A percentile compares a stretch with the other conserved stretches of the same genome.
These are phyloP conservation scores for Trilocha varians DNA, from an alignment of 2,888 invertebrate genomes.

Conservation along the genomic window DNA sequence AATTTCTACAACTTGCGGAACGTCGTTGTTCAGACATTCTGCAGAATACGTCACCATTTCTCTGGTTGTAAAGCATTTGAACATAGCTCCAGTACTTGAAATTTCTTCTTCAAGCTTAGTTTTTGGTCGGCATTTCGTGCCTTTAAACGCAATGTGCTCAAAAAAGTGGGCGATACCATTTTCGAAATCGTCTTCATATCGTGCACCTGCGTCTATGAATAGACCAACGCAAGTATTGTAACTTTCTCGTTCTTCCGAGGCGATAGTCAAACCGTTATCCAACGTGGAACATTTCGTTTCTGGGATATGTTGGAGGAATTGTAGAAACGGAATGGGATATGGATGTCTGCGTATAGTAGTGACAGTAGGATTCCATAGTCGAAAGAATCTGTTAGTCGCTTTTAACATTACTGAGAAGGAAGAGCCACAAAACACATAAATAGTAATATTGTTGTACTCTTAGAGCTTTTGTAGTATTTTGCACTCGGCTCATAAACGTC, in stretches of 20 bases:
- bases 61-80: conserved; percentile 96
- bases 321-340: conserved; percentile 59
- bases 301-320: conserved; percentile 78
- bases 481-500: too few relatives aligned
- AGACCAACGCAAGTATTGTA: conserved; percentile 54
- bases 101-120: conserved; percentile 91
- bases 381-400: conserved; percentile 14
- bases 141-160: conserved; percentile 52
- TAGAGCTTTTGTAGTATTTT: too few relatives aligned
- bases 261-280: conserved; percentile 89
- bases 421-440: too few relatives aligned
- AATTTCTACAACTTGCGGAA: conserved; percentile 90
- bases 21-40: conserved; percentile 90
- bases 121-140: conserved; percentile 85
- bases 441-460: too few relatives aligned
- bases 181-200: conserved; percentile 38
- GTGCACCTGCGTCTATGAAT: conserved; percentile 45
- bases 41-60: conserved; percentile 98
- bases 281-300: conserved; percentile 84
- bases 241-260: conserved; percentile 91
- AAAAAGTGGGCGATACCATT: conserved; percentile 56
- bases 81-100: conserved; percentile 93
- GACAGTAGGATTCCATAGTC: conserved; percentile 31
- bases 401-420: conserved; percentile 18
- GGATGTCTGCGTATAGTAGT: conserved; percentile 72